Evolutionary conservation across 2,888 invertebrate genomes (phyloP), one percentile per base, ranked within the genome.

Genomic region (Tortricodes alternella): DNA sequence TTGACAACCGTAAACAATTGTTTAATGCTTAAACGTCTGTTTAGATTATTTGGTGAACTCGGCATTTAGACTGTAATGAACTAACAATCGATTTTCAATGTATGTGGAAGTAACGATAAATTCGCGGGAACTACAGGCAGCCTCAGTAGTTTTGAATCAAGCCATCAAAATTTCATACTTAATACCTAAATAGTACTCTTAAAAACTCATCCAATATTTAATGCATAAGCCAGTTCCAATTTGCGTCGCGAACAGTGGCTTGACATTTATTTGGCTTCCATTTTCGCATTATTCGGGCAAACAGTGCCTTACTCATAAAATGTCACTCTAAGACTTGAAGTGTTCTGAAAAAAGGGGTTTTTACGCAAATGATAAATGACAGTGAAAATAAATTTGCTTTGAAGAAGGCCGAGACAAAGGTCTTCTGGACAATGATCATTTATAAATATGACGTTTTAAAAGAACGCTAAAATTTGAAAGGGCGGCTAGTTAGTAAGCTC

Each of bases 331-430:
- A 61, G 63, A 63, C 66, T 71, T 64, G 67, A 71, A 75, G 74
- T 73, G 73, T 68, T 60, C 58, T 50, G 50, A 66, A 65, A 70
- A 77, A 74, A 67, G 65, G 76, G 70, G 67, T 66, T 65, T 52
- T 34, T 46, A 63, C 58, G 46, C 57, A 65, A 69, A 72, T 76
- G 78, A 76, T 73, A 72, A 75, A 77, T 74, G 73, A 62, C 32
- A 32, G 41, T 41, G 62, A 62, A 66, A 68, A 71, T 61, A 63
- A 69, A 64, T 65, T 53, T 53, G 67, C 62, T 65, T 62, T 63
- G 64, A 63, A 65, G 65, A 60, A 63, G 64, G 61, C 59, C 63
- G 61, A 66, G 62, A 68, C 59, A 56, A 52, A 72, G 66, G 68
- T 61, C 63, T 46, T 29, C 62, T 62, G 56, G 61, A 67, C 66